Evolutionary conservation across 2,888 invertebrate species (phyloP).

Genomic region (Callosobruchus maculatus): DNA sequence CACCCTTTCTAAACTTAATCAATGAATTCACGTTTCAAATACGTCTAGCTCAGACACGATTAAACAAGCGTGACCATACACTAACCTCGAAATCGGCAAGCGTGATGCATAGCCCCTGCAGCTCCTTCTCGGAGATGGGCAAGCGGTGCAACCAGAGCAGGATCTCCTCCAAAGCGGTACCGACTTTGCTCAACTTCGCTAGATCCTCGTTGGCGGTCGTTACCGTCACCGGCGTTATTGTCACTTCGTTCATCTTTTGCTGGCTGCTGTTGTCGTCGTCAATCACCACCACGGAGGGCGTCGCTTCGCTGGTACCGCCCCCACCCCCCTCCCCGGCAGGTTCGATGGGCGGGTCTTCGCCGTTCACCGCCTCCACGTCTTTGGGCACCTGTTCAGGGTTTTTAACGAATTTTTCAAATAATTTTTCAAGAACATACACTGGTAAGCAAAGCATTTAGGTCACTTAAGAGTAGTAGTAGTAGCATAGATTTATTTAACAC

Average conservation of each 20-base stretch:
- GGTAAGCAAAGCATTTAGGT: no score
- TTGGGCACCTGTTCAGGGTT: slow-evolving; percentile 13
- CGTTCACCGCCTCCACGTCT: slow-evolving; percentile 11
- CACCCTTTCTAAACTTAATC: no score
- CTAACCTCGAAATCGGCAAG: slow-evolving; percentile 66
- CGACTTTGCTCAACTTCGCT: neutral
- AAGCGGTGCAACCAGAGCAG: slow-evolving; percentile 63
- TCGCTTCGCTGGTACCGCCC: neutral
- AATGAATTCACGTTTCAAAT: no score
- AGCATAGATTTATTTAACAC: no score
- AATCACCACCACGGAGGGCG: slow-evolving; percentile 15
- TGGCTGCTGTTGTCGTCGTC: slow-evolving; percentile 10
- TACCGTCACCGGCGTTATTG: neutral
- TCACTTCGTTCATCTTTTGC: neutral
- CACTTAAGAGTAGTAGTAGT: no score
- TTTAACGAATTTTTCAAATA: no score
- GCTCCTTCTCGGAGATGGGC: slow-evolving; percentile 60
- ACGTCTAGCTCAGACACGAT: no score
- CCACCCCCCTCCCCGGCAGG: neutral
- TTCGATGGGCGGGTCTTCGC: slow-evolving; percentile 1
- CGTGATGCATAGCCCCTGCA: slow-evolving; percentile 64
- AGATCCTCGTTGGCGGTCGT: neutral
- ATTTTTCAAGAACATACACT: no score
- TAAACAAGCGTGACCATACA: neutral
- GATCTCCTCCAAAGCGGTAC: slow-evolving; percentile 53